Evolutionary conservation across 2,888 invertebrate genomes (phyloP).

Genomic region (Nycteola revayana): DNA sequence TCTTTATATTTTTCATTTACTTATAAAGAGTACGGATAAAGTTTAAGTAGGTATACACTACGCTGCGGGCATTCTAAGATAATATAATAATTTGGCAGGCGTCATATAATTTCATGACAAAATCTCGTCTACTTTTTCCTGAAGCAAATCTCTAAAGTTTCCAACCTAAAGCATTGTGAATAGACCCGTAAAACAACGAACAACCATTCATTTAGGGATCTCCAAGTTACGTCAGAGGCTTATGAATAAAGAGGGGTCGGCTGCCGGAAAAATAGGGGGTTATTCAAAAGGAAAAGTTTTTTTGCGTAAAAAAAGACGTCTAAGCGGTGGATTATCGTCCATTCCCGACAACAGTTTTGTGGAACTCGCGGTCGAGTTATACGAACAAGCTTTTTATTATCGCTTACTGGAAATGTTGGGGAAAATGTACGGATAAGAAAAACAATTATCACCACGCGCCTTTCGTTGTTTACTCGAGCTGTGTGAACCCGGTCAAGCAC

Average conservation of each 20-base stretch:
- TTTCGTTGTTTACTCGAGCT: slow-evolving; percentile 30
- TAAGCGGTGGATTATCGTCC: slow-evolving; percentile 72
- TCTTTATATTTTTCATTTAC: slow-evolving; percentile 17
- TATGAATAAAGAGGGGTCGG: slow-evolving; percentile 77
- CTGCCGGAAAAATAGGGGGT: slow-evolving; percentile 66
- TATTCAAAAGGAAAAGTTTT: slow-evolving; percentile 73
- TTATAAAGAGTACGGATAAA: slow-evolving; percentile 24
- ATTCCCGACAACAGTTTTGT: slow-evolving; percentile 73
- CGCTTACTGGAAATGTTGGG: slow-evolving; percentile 45
- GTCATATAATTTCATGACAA: slow-evolving; percentile 53
- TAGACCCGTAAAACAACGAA: slow-evolving; percentile 81
- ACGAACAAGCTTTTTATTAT: slow-evolving; percentile 64
- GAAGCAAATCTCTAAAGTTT: slow-evolving; percentile 70
- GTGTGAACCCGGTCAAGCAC: slow-evolving; percentile 23
- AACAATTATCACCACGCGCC: slow-evolving; percentile 47
- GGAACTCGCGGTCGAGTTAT: slow-evolving; percentile 54
- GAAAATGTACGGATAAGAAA: slow-evolving; percentile 46
- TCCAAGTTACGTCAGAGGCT: slow-evolving; percentile 75
- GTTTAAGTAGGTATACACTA: slow-evolving; percentile 21
- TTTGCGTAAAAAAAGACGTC: slow-evolving; percentile 65
- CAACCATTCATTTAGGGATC: slow-evolving; percentile 79
- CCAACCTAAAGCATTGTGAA: slow-evolving; percentile 74
- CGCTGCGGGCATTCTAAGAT: slow-evolving; percentile 32
- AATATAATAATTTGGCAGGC: slow-evolving; percentile 50
- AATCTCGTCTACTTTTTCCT: slow-evolving; percentile 54